Evolutionary conservation across 2,113 vertebrate species (phyloP).

Genomic region (Datnioides undecimradiatus): DNA sequence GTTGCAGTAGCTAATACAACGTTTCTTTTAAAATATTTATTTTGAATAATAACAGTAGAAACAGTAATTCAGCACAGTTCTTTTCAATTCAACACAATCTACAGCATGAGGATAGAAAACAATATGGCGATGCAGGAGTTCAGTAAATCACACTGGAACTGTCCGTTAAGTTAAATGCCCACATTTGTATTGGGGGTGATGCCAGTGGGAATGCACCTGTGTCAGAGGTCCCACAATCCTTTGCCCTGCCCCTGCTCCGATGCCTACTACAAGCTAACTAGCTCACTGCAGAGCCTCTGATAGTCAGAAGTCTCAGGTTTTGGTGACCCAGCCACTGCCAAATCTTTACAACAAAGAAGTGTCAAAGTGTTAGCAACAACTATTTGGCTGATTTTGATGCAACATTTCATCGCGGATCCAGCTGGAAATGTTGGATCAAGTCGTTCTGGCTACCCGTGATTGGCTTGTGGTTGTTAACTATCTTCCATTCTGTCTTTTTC

Average conservation of each 20-base stretch:
- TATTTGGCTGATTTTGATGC: neutral
- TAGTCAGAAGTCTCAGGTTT: slow-evolving; percentile 15
- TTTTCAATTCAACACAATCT: neutral
- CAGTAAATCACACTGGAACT: neutral
- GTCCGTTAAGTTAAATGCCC: neutral
- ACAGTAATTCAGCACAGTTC: no score
- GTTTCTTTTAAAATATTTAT: neutral
- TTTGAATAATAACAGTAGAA: neutral
- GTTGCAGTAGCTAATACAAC: neutral
- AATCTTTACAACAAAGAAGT: no score
- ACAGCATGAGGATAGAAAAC: neutral
- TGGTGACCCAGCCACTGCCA: neutral
- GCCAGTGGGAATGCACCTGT: no score
- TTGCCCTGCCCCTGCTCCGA: slow-evolving; percentile 45
- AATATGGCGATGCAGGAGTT: neutral
- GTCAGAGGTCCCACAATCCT: slow-evolving; percentile 18
- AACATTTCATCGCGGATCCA: neutral
- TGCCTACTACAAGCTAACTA: slow-evolving; percentile 48
- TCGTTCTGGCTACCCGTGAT: no score
- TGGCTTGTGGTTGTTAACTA: neutral
- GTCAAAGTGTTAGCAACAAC: neutral
- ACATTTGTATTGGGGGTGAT: neutral
- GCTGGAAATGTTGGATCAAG: neutral
- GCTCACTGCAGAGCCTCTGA: slow-evolving; percentile 64
- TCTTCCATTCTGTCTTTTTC: neutral